Evolutionary conservation across 1,140 invertebrate genomes (phyloP).

Genomic region (Drosophila carrolli): DNA sequence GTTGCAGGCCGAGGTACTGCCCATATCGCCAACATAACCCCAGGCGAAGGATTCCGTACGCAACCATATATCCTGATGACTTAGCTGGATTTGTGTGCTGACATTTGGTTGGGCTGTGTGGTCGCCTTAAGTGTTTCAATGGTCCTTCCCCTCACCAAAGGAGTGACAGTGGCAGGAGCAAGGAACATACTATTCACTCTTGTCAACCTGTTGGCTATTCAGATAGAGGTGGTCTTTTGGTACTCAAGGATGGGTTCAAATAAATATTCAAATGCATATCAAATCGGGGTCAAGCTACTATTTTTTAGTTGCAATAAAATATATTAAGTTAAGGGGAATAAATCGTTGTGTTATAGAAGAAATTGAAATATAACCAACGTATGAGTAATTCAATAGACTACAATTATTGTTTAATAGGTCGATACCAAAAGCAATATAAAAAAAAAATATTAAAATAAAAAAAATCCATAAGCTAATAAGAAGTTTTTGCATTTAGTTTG

Average conservation of each 20-base stretch:
- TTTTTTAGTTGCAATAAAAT: too few species aligned
- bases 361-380: too few species aligned
- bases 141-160: neutral
- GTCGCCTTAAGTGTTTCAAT: constrained; percentile 48
- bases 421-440: too few species aligned
- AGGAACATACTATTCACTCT: constrained; percentile 5
- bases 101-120: constrained; percentile 59
- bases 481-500: too few species aligned
- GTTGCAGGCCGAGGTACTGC: neutral
- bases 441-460: too few species aligned
- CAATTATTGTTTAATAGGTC: too few species aligned
- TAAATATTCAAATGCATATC: neutral
- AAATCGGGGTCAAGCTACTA: too few species aligned
- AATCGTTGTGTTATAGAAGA: too few species aligned
- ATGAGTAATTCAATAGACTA: too few species aligned
- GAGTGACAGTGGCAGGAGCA: constrained; percentile 26
- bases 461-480: too few species aligned
- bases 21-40: constrained; percentile 3
- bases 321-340: too few species aligned
- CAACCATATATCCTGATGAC: constrained; percentile 29
- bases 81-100: constrained; percentile 53
- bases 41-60: constrained; percentile 14
- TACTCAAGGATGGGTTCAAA: too few species aligned
- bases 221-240: constrained; percentile 31
- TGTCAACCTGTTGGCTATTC: constrained; percentile 37